Base-by-base conservation (phyloP, 2,113 vertebrate species). In the Oryzias curvinotus region DNA sequence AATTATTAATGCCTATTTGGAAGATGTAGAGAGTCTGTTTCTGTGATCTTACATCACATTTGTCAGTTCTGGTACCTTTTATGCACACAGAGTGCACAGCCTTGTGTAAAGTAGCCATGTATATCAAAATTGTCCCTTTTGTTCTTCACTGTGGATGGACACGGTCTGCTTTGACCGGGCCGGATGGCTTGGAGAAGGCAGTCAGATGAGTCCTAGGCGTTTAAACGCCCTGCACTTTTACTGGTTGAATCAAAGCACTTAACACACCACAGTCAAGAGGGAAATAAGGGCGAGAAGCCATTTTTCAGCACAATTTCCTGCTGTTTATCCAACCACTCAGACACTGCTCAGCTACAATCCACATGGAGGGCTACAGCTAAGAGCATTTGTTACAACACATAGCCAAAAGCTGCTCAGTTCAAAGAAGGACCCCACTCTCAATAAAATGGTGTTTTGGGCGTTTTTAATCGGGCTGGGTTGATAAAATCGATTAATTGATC, bases 1-100 rank as follows among this genome's bases (percentile, higher is more conserved):
- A 84, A 86, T 86, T 71, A 84, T 82, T 77, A 7, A 82, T 70
- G 62, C 16, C 30, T 36, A 68, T 75, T 75, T 77, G 52, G 69
- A 61, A 70, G 59, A 64, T 46, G 76, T 54, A 23, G 43, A 52
- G 58, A 23, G 16, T n/a, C 36, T 51, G 25, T 60, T 14, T 12
- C 65, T 75, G 66, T 56, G 67, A 77, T 77, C 56, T 47, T 46
- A 67, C 46, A 43, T 26, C 47, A 61, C 66, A 26, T 16, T 56
- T 19, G 53, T 71, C 60, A 57, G 4, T 49, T 49, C 36, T 21
- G 44, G 59, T 42, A 54, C 59, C n/a, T 65, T 19, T 30, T n/a
- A 21, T 56, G 25, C 43, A 14, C 14, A 2, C 28, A 46, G 42
- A 28, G 43, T 52, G 60, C 54, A 52, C 13, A 46, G 41, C 41